phyloP scores from a whole-genome alignment of 2,888 invertebrate genomes.

The Cetonia aurata region DNA sequence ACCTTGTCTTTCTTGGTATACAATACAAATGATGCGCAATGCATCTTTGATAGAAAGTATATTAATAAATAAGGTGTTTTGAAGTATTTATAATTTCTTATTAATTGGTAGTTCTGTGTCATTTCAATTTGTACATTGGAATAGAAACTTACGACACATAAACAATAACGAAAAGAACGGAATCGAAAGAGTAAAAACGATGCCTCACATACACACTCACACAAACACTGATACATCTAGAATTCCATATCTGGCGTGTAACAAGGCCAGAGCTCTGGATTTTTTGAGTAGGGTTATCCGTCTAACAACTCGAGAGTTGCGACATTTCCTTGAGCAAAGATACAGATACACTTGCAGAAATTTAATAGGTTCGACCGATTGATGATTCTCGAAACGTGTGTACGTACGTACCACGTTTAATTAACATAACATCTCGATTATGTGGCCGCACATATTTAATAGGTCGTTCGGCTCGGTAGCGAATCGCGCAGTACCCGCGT shows the following conservation, averaged over 20 bases:
- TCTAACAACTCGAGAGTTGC: slow-evolving; percentile 38
- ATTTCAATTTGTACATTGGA: too few species aligned
- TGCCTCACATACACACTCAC: background rate
- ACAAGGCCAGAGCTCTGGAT: slow-evolving; percentile 37
- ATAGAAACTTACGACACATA: background rate
- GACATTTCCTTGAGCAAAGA: slow-evolving; percentile 40
- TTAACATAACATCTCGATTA: slow-evolving; percentile 32
- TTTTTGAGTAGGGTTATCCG: slow-evolving; percentile 31
- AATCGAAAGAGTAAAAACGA: slow-evolving; percentile 23
- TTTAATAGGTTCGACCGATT: slow-evolving; percentile 33
- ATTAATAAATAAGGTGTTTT: too few species aligned
- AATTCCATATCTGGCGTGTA: slow-evolving; percentile 30
- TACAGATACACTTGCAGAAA: slow-evolving; percentile 38
- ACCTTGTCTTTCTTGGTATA: too few species aligned
- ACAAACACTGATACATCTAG: background rate
- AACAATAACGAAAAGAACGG: slow-evolving; percentile 20
- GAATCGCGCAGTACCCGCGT: slow-evolving; percentile 7
- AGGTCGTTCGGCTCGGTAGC: background rate
- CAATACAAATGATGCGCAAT: too few species aligned
- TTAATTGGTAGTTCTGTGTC: too few species aligned
- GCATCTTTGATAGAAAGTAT: too few species aligned
- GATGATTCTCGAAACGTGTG: slow-evolving; percentile 31
- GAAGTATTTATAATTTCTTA: too few species aligned
- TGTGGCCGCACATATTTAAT: background rate
- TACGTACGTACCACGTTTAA: slow-evolving; percentile 13